Evolutionary conservation across 2,113 vertebrate genomes (phyloP), one percentile per base, ranked within the genome.

Genomic region (Elachura formosa): DNA sequence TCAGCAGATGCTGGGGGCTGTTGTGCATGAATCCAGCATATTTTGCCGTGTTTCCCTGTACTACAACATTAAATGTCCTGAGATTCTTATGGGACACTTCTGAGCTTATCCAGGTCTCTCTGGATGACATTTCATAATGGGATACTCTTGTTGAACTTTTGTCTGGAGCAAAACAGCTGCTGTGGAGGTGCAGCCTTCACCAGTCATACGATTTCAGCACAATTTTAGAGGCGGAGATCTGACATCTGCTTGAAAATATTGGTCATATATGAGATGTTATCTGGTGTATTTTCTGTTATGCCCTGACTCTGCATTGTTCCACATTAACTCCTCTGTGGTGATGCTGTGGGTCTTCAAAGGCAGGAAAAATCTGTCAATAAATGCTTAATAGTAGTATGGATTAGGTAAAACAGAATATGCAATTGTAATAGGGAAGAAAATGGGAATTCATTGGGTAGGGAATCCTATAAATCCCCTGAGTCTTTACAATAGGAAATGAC

Each of bases 331-430:
- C 43, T 87, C 51, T 84, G 3, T 89, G 76, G 66, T 74, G 28
- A 67, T 85, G 40, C 41, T 91, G 36, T 92, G 87, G 83, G 87
- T 93, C 59, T 95, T 93, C 86, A 89, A 87, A 77, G 71, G 52
- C 51, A 91, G 58, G 29, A 68, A 88, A 96, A 75, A 79, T 55
- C 63, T 86, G 69, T 75, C 90, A 95, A 91, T 94, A 96, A 96
- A 90, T 95, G 83, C 77, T 97, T 90, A 90, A 76, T 54, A 91
- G 41, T 38, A 61, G 25, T 26, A 91, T 96, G 94, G 83, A 92
- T 95, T 95, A 87, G 86, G 48, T 91, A 77, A 19, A n/a, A 26
- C n/a, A 71, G 23, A 96, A 69, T 67, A 86, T 83, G 52, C 48
- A 87, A 28, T 36, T 71, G 51, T 80, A 94, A 33, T 11, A 80